Conservation (phyloP, 2,888 invertebrate species). For the Pristionchus entomophagus region DNA sequence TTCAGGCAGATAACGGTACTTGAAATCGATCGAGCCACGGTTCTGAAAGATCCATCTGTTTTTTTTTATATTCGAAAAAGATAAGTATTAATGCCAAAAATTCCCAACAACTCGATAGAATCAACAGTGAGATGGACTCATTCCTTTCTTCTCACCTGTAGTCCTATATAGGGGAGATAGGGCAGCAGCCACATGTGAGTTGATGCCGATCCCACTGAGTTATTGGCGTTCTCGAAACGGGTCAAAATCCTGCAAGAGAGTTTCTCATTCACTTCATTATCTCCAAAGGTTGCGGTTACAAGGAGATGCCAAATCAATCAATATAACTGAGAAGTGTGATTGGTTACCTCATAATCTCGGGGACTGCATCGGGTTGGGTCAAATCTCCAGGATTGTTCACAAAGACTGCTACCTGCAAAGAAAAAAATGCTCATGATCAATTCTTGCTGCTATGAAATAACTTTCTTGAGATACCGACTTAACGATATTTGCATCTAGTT, state of each 20-base stretch:
- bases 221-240: conserved; percentile 70
- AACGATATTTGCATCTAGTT: not conserved
- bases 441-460: not conserved
- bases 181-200: conserved; percentile 75
- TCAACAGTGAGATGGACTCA: too few species aligned
- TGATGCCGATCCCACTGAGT: conserved; percentile 69
- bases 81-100: not conserved
- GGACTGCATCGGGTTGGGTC: conserved; percentile 64
- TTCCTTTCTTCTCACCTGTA: conserved; percentile 57
- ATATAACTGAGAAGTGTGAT: not conserved
- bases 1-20: conserved; percentile 74
- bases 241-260: conserved; percentile 54
- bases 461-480: not conserved
- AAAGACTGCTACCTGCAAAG: conserved; percentile 68
- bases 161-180: conserved; percentile 73
- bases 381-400: conserved; percentile 74
- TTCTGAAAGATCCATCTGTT: conserved; percentile 55
- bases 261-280: not conserved
- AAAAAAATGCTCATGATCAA: not conserved
- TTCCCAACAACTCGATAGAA: not conserved
- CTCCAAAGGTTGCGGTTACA: not conserved
- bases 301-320: too few species aligned
- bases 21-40: conserved; percentile 74
- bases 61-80: not conserved
- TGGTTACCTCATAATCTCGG: conserved; percentile 67